Evolutionary conservation across 2,888 invertebrate species (phyloP).

Genomic region (Cordilura impudica): DNA sequence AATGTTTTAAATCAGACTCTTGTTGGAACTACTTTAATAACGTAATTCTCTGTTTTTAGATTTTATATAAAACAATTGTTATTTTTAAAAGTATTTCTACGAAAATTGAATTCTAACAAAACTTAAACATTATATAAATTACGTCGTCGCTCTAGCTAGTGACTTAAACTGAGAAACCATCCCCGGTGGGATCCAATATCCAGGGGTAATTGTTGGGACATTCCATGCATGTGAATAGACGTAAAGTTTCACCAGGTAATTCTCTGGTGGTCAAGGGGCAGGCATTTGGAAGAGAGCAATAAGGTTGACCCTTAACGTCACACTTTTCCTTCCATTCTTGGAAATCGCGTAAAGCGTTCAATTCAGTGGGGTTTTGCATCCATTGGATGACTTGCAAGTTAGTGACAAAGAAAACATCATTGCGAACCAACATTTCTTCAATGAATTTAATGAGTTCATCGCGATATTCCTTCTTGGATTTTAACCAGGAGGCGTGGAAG

Average conservation of each 20-base stretch:
- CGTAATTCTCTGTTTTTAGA: conserved; percentile 57
- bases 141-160: conserved; percentile 37
- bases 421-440: conserved; percentile 92
- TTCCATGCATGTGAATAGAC: conserved; percentile 96
- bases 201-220: conserved; percentile 97
- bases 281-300: conserved; percentile 93
- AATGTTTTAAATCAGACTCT: conserved; percentile 77
- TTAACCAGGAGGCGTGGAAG: conserved; percentile 97
- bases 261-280: conserved; percentile 93
- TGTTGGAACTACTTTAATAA: conserved; percentile 75
- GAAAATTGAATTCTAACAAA: conserved; percentile 58
- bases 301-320: conserved; percentile 95
- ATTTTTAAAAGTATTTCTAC: conserved; percentile 28
- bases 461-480: conserved; percentile 94
- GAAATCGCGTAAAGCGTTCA: conserved; percentile 92
- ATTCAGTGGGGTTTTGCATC: conserved; percentile 96
- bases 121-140: conserved; percentile 63
- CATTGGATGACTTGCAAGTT: conserved; percentile 95
- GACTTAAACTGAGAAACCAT: conserved; percentile 89
- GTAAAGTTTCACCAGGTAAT: conserved; percentile 93
- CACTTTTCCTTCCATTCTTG: conserved; percentile 97
- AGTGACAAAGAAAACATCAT: conserved; percentile 95
- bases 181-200: conserved; percentile 96
- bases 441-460: conserved; percentile 95
- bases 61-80: conserved; percentile 58